Conservation (phyloP, 1,140 invertebrate genomes). For the Drosophila repletoides region DNA sequence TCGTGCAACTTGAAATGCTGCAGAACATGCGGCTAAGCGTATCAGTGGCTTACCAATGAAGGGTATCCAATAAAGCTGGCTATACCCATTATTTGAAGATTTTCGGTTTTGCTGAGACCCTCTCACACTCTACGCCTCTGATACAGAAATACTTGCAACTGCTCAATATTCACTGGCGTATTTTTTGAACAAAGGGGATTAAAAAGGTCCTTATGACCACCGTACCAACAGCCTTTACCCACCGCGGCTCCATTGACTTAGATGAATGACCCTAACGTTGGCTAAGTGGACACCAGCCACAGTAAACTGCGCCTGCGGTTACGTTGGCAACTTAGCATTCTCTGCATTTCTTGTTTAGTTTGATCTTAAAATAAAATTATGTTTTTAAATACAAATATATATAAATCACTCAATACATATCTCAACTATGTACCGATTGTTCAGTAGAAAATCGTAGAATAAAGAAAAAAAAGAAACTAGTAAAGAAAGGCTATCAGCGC, state of each 20-base stretch:
- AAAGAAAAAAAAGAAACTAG: too few species aligned
- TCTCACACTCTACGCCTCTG: conserved; percentile 9
- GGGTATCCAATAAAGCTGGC: not conserved
- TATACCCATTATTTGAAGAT: not conserved
- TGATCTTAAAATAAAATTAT: too few species aligned
- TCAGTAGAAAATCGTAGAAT: too few species aligned
- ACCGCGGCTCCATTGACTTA: conserved; percentile 34
- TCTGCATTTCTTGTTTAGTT: too few species aligned
- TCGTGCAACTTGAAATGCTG: conserved; percentile 49
- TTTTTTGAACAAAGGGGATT: conserved; percentile 71
- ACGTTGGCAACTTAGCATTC: too few species aligned
- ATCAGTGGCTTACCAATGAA: conserved; percentile 6
- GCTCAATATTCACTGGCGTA: conserved; percentile 62
- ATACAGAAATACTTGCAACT: conserved; percentile 32
- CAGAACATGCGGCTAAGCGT: conserved; percentile 26
- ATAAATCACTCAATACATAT: too few species aligned
- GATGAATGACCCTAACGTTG: conserved; percentile 67
- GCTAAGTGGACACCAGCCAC: conserved; percentile 55
- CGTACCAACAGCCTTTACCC: not conserved
- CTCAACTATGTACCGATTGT: too few species aligned
- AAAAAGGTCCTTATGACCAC: conserved; percentile 64
- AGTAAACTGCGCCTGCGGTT: conserved; percentile 62
- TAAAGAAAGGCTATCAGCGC: too few species aligned
- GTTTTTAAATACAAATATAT: too few species aligned
- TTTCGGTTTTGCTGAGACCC: not conserved